Percentiles rank a stretch among this genome's conserved stretches.
Evolutionary conservation across 53 echinoderm and acorn worm genomes (phyloP).

Genomic region (Luidia sarsii): DNA sequence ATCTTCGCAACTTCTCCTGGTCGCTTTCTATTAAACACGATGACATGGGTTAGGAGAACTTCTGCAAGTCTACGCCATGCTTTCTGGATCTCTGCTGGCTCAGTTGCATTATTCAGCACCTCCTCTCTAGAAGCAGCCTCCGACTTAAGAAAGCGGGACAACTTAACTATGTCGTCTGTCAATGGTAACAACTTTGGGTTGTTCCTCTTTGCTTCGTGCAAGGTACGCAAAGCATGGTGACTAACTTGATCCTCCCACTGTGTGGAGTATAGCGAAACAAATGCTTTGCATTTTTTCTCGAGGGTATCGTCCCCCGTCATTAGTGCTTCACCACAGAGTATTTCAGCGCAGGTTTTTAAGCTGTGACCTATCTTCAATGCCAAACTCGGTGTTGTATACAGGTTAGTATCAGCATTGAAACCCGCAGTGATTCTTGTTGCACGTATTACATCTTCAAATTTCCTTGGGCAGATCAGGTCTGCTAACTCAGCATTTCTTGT

Average conservation of each 20-base stretch:
- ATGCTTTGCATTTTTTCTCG: conserved; percentile 35
- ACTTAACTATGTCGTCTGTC: conserved; percentile 57
- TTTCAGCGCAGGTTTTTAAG: conserved; percentile 60
- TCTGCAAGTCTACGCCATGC: conserved; percentile 60
- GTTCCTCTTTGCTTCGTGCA: conserved; percentile 52
- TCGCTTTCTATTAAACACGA: conserved; percentile 26
- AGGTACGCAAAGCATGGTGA: conserved; percentile 60
- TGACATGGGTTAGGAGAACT: conserved; percentile 50
- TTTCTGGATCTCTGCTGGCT: conserved; percentile 2
- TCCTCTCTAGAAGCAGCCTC: not conserved
- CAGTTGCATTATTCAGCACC: not conserved
- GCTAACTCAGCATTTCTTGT: conserved; percentile 36
- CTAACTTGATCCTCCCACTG: conserved; percentile 63
- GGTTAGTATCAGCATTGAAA: conserved; percentile 31
- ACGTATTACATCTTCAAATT: conserved; percentile 39
- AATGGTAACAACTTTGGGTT: conserved; percentile 63
- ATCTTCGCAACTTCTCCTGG: conserved; percentile 8
- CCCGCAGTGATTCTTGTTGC: conserved; percentile 49
- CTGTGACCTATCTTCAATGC: conserved; percentile 68
- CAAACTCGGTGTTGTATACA: conserved; percentile 48
- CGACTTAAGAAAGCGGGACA: conserved; percentile 45
- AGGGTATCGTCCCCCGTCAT: conserved; percentile 24
- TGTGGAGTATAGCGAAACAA: conserved; percentile 34
- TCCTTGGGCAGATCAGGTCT: conserved; percentile 57
- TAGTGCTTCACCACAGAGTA: conserved; percentile 56